Evolutionary conservation across 2,113 vertebrate species (phyloP).

Genomic region (Coturnix japonica): DNA sequence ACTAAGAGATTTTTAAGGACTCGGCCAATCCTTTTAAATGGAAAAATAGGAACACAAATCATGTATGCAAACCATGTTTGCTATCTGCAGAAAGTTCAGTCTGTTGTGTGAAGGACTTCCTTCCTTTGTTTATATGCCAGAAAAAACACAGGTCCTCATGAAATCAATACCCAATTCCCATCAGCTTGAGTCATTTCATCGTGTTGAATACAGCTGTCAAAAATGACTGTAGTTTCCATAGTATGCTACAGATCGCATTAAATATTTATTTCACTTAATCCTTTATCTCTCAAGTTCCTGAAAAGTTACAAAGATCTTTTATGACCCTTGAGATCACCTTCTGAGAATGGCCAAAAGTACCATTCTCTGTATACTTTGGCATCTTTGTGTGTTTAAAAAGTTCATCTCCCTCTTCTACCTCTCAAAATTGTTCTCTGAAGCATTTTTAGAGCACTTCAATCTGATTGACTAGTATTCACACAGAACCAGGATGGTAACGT

Average conservation of each 20-base stretch:
- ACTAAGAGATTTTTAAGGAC: conserved; percentile 13
- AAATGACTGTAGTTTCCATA: neutral
- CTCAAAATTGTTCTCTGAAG: neutral
- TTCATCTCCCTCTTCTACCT: neutral
- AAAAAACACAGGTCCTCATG: neutral
- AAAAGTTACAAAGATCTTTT: neutral
- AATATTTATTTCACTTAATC: neutral
- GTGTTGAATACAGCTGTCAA: neutral
- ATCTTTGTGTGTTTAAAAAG: neutral
- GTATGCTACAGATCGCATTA: neutral
- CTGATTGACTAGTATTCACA: neutral
- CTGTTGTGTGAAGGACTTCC: neutral
- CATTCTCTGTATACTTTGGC: neutral
- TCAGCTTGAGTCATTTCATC: neutral
- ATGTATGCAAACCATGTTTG: neutral
- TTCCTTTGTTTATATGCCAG: neutral
- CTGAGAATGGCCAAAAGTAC: neutral
- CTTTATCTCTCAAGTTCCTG: conserved; percentile 4
- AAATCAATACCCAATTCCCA: neutral
- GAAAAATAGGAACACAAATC: conserved; percentile 3
- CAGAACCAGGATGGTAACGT: neutral
- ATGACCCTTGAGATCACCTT: neutral
- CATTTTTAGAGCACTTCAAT: neutral
- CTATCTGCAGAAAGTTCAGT: conserved; percentile 1
- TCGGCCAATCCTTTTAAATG: neutral